Percentiles rank a stretch among this genome's conserved stretches.
phyloP scores from a whole-genome alignment of 2,888 invertebrate genomes.

The Caenorhabditis panamensis region DNA sequence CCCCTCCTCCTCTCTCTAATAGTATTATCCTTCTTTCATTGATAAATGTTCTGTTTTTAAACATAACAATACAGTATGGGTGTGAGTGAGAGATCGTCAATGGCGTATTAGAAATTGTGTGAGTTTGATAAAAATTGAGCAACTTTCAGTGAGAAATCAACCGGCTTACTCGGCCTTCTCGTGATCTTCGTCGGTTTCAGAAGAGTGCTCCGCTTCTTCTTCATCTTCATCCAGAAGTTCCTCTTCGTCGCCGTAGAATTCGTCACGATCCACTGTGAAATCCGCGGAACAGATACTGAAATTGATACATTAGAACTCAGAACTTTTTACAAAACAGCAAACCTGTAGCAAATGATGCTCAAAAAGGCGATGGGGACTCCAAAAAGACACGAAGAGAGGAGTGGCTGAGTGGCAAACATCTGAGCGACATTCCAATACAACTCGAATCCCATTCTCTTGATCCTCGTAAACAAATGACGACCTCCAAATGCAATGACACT shows the following conservation, averaged over 20 bases:
- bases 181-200: conserved; percentile 55
- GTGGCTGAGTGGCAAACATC: conserved; percentile 84
- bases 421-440: conserved; percentile 71
- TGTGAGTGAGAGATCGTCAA: conserved; percentile 26
- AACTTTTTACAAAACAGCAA: too few relatives aligned
- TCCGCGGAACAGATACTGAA: conserved; percentile 90
- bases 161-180: conserved; percentile 54
- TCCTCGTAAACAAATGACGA: conserved; percentile 52
- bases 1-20: too few relatives aligned
- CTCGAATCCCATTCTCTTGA: conserved; percentile 62
- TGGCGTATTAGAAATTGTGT: neutral
- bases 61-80: too few relatives aligned
- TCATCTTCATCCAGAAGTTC: conserved; percentile 59
- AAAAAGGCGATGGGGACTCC: conserved; percentile 95
- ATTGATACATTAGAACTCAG: conserved; percentile 4
- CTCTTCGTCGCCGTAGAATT: conserved; percentile 79
- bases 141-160: neutral
- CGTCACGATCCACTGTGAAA: conserved; percentile 84
- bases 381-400: conserved; percentile 93
- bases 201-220: conserved; percentile 34
- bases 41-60: neutral
- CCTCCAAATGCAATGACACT: conserved; percentile 60
- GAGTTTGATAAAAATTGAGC: conserved; percentile 16
- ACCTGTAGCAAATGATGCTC: conserved; percentile 91
- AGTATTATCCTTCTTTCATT: neutral